Evolutionary conservation across 2,888 invertebrate species (phyloP).

Genomic region (Bombylius major): DNA sequence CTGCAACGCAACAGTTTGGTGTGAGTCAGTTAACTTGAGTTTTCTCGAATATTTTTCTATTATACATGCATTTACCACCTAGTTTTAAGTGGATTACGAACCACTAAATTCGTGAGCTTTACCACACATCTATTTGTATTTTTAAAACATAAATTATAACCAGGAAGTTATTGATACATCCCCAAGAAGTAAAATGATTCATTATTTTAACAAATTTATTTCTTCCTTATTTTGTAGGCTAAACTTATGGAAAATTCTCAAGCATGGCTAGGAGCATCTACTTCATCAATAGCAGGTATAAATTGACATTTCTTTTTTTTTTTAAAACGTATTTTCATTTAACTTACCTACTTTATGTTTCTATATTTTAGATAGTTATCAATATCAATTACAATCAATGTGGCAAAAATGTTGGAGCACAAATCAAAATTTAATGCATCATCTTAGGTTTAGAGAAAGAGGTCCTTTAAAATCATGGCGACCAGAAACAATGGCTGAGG

Average conservation of each 20-base stretch:
- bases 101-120: too few relatives aligned
- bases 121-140: too few relatives aligned
- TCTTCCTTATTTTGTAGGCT: conserved; percentile 56
- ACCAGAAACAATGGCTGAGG: conserved; percentile 90
- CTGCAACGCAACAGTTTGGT: too few relatives aligned
- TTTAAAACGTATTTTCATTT: too few relatives aligned
- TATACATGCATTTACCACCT: too few relatives aligned
- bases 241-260: conserved; percentile 86
- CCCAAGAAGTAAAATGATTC: too few relatives aligned
- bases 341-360: neutral
- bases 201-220: conserved; percentile 9
- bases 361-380: conserved; percentile 67
- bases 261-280: conserved; percentile 83
- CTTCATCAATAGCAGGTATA: conserved; percentile 81
- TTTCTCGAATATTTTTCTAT: too few relatives aligned
- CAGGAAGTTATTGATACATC: too few relatives aligned
- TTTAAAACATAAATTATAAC: too few relatives aligned
- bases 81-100: too few relatives aligned
- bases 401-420: conserved; percentile 96
- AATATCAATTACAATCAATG: conserved; percentile 87
- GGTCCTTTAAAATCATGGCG: conserved; percentile 89
- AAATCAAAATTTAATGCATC: conserved; percentile 81
- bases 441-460: conserved; percentile 79
- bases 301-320: too few relatives aligned
- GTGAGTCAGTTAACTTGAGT: too few relatives aligned